Conservation (phyloP, 2,113 vertebrate genomes). For the Oncorhynchus nerka region DNA sequence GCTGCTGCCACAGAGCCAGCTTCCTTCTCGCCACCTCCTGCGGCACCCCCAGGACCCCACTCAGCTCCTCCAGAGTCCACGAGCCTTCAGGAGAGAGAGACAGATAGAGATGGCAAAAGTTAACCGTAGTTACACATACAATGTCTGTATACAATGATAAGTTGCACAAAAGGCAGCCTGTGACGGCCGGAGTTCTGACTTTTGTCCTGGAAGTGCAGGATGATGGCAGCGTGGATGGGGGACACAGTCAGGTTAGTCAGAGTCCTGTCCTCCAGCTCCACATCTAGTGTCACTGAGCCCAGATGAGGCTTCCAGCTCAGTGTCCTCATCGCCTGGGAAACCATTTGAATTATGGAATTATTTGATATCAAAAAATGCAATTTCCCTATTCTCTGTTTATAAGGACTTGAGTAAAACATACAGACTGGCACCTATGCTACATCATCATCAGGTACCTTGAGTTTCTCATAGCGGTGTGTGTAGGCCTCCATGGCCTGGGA, state of each 20-base stretch:
- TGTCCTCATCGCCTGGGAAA: conserved; percentile 90
- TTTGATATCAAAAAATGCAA: no score
- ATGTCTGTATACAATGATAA: neutral
- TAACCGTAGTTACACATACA: neutral
- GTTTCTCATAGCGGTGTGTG: conserved; percentile 92
- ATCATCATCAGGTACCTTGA: conserved; percentile 78
- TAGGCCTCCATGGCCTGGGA: conserved; percentile 89
- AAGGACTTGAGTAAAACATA: no score
- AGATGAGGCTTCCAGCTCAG: conserved; percentile 97
- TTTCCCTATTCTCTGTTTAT: no score
- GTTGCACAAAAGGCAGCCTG: neutral
- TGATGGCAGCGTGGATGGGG: conserved; percentile 90
- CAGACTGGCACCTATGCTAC: no score
- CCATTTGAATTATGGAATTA: no score
- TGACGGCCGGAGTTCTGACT: conserved; percentile 56
- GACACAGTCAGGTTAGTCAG: conserved; percentile 86
- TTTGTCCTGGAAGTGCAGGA: conserved; percentile 94
- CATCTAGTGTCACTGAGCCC: conserved; percentile 89
- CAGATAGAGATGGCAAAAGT: neutral
- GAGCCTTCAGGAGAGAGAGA: conserved; percentile 67
- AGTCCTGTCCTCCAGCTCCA: conserved; percentile 92
- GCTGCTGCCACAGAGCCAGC: conserved; percentile 93
- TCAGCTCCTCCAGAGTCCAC: conserved; percentile 90
- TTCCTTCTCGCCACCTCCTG: conserved; percentile 86
- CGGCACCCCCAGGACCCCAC: conserved; percentile 82